Base-by-base conservation (phyloP, 1,140 invertebrate genomes). In the Cherax quadricarinatus region DNA sequence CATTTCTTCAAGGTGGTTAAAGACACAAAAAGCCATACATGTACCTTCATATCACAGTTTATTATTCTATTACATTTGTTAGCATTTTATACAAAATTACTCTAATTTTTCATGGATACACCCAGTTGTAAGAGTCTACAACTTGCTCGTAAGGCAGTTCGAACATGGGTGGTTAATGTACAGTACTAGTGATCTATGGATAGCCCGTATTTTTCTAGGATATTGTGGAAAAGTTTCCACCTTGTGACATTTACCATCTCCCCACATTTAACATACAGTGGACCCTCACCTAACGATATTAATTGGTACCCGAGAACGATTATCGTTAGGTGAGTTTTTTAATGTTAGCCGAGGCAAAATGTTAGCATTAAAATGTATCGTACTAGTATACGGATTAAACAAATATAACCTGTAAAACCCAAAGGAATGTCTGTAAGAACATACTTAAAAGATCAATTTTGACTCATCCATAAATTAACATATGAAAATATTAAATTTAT, bases 11-110 rank as follows among this genome's bases (percentile, higher is more conserved):
- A 41, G 30, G 30, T 41, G 30, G 30, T 18, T 30, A 82, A 53
- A 30, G n/a, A 78, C 6, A 78, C 16, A 60, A 80, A 79, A 83
- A 84, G 60, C 24, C 24, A 57, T 21, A 84, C 80, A 75, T 89
- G 81, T 89, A 89, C 88, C 66, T 89, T 89, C 81, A 89, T 89
- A 89, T 89, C 88, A 89, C 88, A 89, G 88, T 89, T 89, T 89
- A 79, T 84, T 89, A 89, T 84, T 84, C 80, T 89, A 89, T 83
- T 89, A 89, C 88, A 89, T 89, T 84, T 89, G 88, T 89, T 89
- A 89, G 62, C 88, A 62, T 89, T 89, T 81, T 48, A 84, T 89
- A 89, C 62, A 89, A 89, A 89, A 83, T 84, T 73, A 73, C 48
- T 75, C 85, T 73, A 73, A 70, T 73, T 30, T 51, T 73, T 24